Conservation (phyloP, 35 echinoderm and acorn worm genomes). For the Nesometra sesokonis region DNA sequence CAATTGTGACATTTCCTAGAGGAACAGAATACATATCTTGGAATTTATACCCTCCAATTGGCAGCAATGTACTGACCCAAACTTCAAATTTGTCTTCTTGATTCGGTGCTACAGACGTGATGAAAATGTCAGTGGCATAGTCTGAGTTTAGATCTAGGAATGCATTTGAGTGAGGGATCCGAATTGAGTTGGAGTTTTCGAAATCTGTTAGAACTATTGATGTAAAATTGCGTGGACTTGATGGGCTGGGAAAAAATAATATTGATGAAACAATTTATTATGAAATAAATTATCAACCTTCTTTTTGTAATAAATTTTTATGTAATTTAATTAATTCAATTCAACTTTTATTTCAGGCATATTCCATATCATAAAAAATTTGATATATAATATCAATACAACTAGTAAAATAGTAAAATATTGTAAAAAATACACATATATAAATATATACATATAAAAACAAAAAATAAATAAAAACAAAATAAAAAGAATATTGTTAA, state of each 20-base stretch:
- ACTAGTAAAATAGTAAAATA: neutral
- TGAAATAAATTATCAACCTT: too few species aligned
- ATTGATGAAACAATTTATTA: too few species aligned
- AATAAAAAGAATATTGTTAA: too few species aligned
- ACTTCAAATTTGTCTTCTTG: constrained; percentile 11
- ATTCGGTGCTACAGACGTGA: constrained; percentile 13
- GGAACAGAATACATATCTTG: neutral
- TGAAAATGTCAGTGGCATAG: constrained; percentile 42
- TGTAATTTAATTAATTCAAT: too few species aligned
- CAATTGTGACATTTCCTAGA: neutral
- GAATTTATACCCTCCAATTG: neutral
- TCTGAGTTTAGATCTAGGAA: constrained; percentile 52
- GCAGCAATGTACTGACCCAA: neutral
- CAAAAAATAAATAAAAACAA: too few species aligned
- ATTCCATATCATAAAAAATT: too few species aligned
- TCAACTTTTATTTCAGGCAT: too few species aligned
- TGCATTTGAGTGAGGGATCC: constrained; percentile 42
- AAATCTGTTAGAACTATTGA: neutral
- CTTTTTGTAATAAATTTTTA: too few species aligned
- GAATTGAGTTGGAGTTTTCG: neutral
- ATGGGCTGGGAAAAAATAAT: neutral
- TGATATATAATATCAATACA: too few species aligned
- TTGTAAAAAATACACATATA: neutral
- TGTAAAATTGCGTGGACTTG: neutral
- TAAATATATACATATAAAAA: too few species aligned